Base-by-base conservation (phyloP, 2,888 invertebrate species). In the Brenthis ino region DNA sequence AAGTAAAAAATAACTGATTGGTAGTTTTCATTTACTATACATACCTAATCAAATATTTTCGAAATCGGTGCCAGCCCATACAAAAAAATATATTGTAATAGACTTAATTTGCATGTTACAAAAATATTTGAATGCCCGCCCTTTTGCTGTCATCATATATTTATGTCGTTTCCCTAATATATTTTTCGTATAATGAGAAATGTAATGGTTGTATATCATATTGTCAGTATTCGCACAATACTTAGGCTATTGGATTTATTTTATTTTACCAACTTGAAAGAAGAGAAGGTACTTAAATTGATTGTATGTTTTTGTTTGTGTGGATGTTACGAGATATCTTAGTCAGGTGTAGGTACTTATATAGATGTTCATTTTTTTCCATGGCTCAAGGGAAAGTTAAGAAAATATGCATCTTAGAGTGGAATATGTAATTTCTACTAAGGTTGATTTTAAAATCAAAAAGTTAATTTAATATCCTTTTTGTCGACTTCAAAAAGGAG, bases 141-240 rank as follows among this genome's bases (percentile, higher is more conserved):
- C 51, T 51, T 68, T 64, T 37, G 33, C n/a, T 68, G 68, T 68
- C 48, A 64, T 33, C 53, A 57, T 64, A 64, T 64, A 57, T 68
- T 57, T 68, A 43, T 53, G 56, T 53, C 54, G 47, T 51, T 33
- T 51, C 51, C 51, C 37, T 14, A 53, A 63, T 63, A 37, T 63
- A 16, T 63, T 37, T 37, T 53, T 37, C 13, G 3, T 4, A 8
- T 37, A 63, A 13, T 12, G 51, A n/a, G 51, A 14, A 43, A 51
- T n/a, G 53, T 14, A 53, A 51, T 6, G 14, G 14, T 51, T n/a
- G 16, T 16, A 51, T 16, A 51, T 51, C 16, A 11, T n/a, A 16
- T 63, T 53, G 20, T 37, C 14, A 13, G 37, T 63, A 63, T 63
- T 63, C 37, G 43, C 53, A 53, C 14, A 53, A 53, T 33, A 20